phyloP scores from a whole-genome alignment of 1,140 invertebrate species.

The Chionoecetes opilio region DNA sequence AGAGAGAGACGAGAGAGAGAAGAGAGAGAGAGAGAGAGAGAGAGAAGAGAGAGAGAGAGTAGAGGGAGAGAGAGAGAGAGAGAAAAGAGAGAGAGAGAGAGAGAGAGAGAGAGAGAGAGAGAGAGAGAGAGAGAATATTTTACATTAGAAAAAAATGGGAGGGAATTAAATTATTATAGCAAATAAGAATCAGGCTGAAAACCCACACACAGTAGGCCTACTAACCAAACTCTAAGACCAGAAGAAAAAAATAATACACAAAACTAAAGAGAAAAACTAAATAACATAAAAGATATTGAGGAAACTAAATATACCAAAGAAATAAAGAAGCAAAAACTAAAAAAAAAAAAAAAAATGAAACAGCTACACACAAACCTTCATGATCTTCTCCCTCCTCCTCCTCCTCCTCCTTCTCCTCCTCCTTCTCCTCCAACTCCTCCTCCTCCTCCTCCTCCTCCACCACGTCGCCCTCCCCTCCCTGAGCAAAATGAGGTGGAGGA shows the following conservation, averaged over 20 bases:
- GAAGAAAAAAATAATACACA: too few relatives aligned
- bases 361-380: background rate
- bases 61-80: background rate
- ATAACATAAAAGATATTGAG: background rate
- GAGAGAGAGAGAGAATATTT: background rate
- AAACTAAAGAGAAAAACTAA: background rate
- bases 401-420: background rate
- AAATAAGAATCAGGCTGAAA: too few relatives aligned
- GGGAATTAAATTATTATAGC: too few relatives aligned
- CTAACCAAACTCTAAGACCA: too few relatives aligned
- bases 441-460: background rate
- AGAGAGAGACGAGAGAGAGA: background rate
- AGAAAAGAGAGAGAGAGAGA: background rate
- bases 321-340: background rate
- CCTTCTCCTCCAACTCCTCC: background rate
- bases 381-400: background rate
- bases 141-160: too few relatives aligned
- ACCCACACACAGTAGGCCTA: too few relatives aligned
- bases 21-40: background rate
- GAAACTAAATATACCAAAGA: background rate
- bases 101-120: background rate
- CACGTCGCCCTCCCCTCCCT: background rate
- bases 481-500: background rate
- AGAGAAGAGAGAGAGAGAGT: background rate
- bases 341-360: slow-evolving; percentile 1